phyloP scores from a whole-genome alignment of 2,888 invertebrate genomes.

The Caenorhabditis becei region DNA sequence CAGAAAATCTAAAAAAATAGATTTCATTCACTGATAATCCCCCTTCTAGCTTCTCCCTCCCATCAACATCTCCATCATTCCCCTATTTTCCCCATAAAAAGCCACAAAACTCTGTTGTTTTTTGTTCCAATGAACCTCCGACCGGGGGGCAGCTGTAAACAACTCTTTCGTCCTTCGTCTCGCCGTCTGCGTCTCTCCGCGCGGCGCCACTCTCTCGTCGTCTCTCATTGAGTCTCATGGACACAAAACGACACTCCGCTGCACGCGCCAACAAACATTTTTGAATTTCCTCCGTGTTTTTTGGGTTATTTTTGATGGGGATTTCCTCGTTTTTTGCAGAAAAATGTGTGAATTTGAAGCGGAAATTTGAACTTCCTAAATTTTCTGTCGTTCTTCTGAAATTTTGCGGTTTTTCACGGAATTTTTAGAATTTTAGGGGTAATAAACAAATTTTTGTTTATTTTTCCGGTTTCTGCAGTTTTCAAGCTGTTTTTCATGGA shows the following conservation, averaged over 20 bases:
- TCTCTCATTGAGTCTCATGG: constrained; percentile 14
- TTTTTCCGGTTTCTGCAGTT: no score
- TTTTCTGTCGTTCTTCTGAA: no score
- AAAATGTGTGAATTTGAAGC: background rate
- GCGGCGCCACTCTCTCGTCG: constrained; percentile 26
- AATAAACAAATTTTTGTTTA: no score
- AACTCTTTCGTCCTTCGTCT: constrained; percentile 45
- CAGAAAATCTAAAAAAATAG: no score
- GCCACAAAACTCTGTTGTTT: constrained; percentile 8
- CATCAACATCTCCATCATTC: background rate
- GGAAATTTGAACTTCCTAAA: background rate
- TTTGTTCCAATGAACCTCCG: constrained; percentile 18
- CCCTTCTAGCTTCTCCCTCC: background rate
- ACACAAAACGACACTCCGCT: background rate
- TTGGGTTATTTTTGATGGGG: constrained; percentile 1
- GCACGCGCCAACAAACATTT: constrained; percentile 48
- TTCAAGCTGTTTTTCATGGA: no score
- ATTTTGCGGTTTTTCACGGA: no score
- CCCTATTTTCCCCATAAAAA: no score
- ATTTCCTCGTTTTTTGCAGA: background rate
- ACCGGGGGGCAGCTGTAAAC: constrained; percentile 48
- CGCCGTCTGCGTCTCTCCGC: constrained; percentile 28
- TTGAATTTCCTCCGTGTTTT: constrained; percentile 12
- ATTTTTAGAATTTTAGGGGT: no score
- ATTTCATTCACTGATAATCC: no score